These are phyloP conservation scores for Ephestia elutella DNA, from an alignment of 1,140 invertebrate genomes.

Conservation along the genomic window DNA sequence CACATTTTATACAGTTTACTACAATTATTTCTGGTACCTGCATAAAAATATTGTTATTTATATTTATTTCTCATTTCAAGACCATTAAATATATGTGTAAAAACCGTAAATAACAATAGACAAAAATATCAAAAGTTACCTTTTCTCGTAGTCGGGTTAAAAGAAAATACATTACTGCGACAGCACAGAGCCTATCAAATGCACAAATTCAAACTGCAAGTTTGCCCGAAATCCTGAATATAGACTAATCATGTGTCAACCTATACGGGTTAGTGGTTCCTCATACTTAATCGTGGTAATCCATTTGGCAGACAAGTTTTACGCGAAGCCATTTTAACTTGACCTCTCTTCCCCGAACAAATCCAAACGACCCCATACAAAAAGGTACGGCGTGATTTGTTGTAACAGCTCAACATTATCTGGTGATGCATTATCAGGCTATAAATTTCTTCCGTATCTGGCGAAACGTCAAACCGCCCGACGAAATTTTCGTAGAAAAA, in stretches of 20 bases:
- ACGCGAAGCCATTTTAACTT: slow-evolving; percentile 37
- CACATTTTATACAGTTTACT: too few species aligned
- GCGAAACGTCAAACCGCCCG: slow-evolving; percentile 45
- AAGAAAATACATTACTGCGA: background rate
- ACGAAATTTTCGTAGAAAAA: slow-evolving; percentile 39
- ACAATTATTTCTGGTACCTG: too few species aligned
- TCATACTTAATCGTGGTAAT: slow-evolving; percentile 66
- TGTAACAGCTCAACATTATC: slow-evolving; percentile 36
- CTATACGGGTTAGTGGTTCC: slow-evolving; percentile 54
- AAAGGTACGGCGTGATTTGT: slow-evolving; percentile 19
- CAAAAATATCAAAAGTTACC: too few species aligned
- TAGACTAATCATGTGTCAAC: slow-evolving; percentile 52
- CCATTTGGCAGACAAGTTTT: slow-evolving; percentile 65
- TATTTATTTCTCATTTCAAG: too few species aligned
- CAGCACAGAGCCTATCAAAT: background rate
- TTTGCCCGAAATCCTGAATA: slow-evolving; percentile 12
- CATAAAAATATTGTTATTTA: too few species aligned
- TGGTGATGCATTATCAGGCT: slow-evolving; percentile 61
- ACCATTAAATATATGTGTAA: too few species aligned
- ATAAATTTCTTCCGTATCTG: slow-evolving; percentile 64
- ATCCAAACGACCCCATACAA: slow-evolving; percentile 12
- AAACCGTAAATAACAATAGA: too few species aligned
- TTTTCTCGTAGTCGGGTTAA: too few species aligned
- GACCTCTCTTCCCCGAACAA: slow-evolving; percentile 26
- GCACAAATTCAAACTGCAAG: slow-evolving; percentile 6